phyloP scores from a whole-genome alignment of 2,888 invertebrate species.

The Epinotia nisella region DNA sequence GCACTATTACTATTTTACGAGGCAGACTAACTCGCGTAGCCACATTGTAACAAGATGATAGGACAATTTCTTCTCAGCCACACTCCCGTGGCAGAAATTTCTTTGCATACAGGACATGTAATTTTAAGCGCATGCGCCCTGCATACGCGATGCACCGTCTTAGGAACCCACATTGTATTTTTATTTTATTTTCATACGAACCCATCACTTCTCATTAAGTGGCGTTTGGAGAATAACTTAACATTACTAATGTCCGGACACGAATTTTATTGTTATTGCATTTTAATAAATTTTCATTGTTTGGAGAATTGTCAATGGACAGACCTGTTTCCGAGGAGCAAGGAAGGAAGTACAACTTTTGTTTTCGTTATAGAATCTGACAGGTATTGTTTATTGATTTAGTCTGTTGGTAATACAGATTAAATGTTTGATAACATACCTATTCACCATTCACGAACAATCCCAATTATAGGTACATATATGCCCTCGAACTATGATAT shows the following conservation, averaged over 20 bases:
- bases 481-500: neutral
- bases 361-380: conserved; percentile 63
- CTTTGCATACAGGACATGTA: conserved; percentile 80
- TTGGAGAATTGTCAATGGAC: conserved; percentile 67
- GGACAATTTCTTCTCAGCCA: conserved; percentile 61
- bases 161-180: conserved; percentile 76
- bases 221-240: conserved; percentile 84
- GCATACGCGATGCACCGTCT: conserved; percentile 74
- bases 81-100: conserved; percentile 65
- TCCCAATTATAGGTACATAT: neutral
- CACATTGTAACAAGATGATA: conserved; percentile 50
- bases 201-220: conserved; percentile 85
- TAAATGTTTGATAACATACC: neutral
- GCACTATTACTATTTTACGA: conserved; percentile 32
- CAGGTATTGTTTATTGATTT: conserved; percentile 37
- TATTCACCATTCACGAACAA: neutral
- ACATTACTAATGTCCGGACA: conserved; percentile 83
- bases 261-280: conserved; percentile 84
- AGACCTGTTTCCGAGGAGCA: conserved; percentile 69
- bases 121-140: conserved; percentile 72
- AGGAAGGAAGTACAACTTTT: conserved; percentile 75
- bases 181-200: conserved; percentile 82
- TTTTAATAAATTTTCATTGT: conserved; percentile 83
- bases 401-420: neutral
- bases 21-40: conserved; percentile 44